Evolutionary conservation across 2,113 vertebrate species (phyloP).

Genomic region (Lophius piscatorius): DNA sequence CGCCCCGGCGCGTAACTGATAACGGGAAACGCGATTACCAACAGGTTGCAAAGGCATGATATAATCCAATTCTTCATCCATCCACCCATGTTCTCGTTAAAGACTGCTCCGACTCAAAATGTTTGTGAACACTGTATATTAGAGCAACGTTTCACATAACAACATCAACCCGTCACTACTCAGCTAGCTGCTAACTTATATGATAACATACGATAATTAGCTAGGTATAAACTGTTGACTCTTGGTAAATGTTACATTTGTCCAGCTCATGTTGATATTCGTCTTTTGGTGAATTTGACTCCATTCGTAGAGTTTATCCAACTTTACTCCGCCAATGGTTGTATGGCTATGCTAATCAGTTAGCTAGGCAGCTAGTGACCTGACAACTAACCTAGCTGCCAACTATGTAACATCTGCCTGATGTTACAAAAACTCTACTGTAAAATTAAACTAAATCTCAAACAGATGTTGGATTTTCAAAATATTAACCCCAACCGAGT

Average conservation of each 20-base stretch:
- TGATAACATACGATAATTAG: background rate
- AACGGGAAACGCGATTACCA: conserved; percentile 57
- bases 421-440: background rate
- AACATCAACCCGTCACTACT: background rate
- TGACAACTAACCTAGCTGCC: conserved; percentile 13
- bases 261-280: fast-evolving
- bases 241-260: background rate
- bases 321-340: background rate
- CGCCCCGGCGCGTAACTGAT: conserved; percentile 54
- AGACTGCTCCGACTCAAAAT: no score
- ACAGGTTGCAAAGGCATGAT: conserved; percentile 59
- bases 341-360: conserved; percentile 17
- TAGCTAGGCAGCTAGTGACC: conserved; percentile 36
- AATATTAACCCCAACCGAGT: fast-evolving
- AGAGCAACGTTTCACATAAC: background rate
- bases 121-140: fast-evolving
- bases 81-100: no score
- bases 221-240: background rate
- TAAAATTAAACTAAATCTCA: background rate
- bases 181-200: background rate
- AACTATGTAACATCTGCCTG: background rate
- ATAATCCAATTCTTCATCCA: no score
- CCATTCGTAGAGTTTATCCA: fast-evolving
- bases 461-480: background rate
- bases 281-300: background rate